Evolutionary conservation across 2,888 invertebrate genomes (phyloP), one percentile per base, ranked within the genome.

Genomic region (Sepioteuthis lessoniana): DNA sequence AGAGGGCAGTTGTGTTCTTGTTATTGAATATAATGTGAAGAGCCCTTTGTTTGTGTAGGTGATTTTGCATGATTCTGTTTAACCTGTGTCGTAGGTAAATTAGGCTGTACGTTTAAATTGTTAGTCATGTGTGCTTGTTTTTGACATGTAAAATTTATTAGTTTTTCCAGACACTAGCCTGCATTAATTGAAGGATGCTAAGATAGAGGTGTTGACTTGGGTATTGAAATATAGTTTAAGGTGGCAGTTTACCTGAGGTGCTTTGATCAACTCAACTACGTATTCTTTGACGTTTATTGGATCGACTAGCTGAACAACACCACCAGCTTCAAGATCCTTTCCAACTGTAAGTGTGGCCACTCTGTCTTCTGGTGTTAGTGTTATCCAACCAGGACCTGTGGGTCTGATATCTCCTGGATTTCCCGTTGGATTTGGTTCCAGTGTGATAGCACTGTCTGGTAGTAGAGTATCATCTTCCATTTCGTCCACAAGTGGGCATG

Each of bases 391-490:
- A 2, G 3, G n/a, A n/a, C n/a, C 76, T 0, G 13, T 13, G 10
- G 76, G n/a, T 76, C n/a, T 76, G 10, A 76, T 16, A 76, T 16
- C 76, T 76, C 3, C n/a, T 3, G 76, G n/a, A n/a, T n/a, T n/a
- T 35, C n/a, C n/a, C 1, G 76, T 31, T 1, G 31, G 8, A 28
- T 10, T 35, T 0, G 76, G 76, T 10, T 10, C 13, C 25, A 46
- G 76, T n/a, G 76, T 76, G 19, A 35, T n/a, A 16, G 35, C 76
- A 76, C 76, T 76, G n/a, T 76, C 76, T n/a, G 76, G 76, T 10
- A 76, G 16, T 76, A n/a, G n/a, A n/a, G 76, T 76, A 35, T 76
- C 92, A 92, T 92, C 42, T 19, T 92, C 92, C 92, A 92, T 92
- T 47, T 31, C 31, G 46, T 92, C 92, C 13, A 92, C 35, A 47